Evolutionary conservation across 2,888 invertebrate species (phyloP).

Genomic region (Tetropium fuscum): DNA sequence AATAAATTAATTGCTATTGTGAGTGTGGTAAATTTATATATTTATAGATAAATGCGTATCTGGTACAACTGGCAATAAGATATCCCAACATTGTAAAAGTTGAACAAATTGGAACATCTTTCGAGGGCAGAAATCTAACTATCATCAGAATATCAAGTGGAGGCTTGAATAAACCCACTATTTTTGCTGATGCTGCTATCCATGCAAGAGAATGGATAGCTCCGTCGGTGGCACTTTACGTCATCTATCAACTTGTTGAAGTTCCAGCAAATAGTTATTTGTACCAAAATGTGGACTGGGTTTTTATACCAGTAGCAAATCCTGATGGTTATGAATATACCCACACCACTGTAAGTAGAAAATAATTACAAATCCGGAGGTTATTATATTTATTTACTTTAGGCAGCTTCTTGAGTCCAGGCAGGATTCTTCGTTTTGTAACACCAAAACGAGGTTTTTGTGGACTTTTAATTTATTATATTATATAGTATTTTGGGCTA

Average conservation of each 20-base stretch:
- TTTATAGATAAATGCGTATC: constrained; percentile 60
- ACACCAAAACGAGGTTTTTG: no score
- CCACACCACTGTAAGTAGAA: constrained; percentile 63
- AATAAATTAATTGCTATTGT: no score
- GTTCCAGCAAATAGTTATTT: constrained; percentile 69
- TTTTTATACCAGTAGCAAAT: constrained; percentile 74
- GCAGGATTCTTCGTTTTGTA: no score
- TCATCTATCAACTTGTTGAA: constrained; percentile 73
- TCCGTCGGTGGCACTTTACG: constrained; percentile 73
- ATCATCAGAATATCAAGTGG: constrained; percentile 74
- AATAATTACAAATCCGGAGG: no score
- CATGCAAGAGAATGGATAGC: constrained; percentile 80
- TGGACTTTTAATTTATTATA: no score
- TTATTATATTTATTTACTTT: no score
- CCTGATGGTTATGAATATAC: constrained; percentile 79
- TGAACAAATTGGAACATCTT: constrained; percentile 70
- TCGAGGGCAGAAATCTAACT: constrained; percentile 70
- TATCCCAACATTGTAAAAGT: constrained; percentile 70
- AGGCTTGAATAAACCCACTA: constrained; percentile 68
- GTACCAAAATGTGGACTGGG: constrained; percentile 74
- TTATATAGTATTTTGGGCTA: no score
- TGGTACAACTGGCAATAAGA: constrained; percentile 62
- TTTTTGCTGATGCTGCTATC: constrained; percentile 72
- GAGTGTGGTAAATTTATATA: no score
- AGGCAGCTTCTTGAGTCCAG: no score